A percentile compares a stretch with the other conserved stretches of the same genome.
Conservation (phyloP, 2,888 invertebrate genomes). For the Branchellion lobata region DNA sequence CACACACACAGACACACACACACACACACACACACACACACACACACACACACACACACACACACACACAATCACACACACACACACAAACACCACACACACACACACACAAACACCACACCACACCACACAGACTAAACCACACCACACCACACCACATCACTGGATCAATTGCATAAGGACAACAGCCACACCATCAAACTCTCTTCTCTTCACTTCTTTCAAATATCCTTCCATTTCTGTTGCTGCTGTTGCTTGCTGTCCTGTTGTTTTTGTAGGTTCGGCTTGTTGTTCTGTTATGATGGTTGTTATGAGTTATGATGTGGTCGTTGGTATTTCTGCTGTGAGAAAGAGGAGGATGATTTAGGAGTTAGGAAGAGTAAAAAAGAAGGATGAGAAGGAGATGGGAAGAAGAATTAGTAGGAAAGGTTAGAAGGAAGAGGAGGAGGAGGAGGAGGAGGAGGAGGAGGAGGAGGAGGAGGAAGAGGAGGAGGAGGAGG, state of each 20-base stretch:
- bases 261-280: neutral
- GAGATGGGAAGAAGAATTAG: neutral
- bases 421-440: neutral
- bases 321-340: neutral
- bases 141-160: constrained; percentile 41
- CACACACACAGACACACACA: too few relatives aligned
- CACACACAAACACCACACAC: too few relatives aligned
- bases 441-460: constrained; percentile 20
- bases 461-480: constrained; percentile 24
- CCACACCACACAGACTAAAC: too few relatives aligned
- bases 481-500: constrained; percentile 23
- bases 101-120: too few relatives aligned
- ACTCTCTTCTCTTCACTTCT: constrained; percentile 5
- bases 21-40: too few relatives aligned
- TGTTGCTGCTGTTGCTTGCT: neutral
- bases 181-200: neutral
- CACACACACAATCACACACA: too few relatives aligned
- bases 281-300: constrained; percentile 2
- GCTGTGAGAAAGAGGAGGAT: constrained; percentile 15
- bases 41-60: too few relatives aligned
- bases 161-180: neutral
- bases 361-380: neutral
- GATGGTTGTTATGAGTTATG: constrained; percentile 14
- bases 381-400: constrained; percentile 12
- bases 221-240: neutral